Base-by-base conservation (phyloP, 2,888 invertebrate species). In the Cataglyphis rosenhaueri region DNA sequence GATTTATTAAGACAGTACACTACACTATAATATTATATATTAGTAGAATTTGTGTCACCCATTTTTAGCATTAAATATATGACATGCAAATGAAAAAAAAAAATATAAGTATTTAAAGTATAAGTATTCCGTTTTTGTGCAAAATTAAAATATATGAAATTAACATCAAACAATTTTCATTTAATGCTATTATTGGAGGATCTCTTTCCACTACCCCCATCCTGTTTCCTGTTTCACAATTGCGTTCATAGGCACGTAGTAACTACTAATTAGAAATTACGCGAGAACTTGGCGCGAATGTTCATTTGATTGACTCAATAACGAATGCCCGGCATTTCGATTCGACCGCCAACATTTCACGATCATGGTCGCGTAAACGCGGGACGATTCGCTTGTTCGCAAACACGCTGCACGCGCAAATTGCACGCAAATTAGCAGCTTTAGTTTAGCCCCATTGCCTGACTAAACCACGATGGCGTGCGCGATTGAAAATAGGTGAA, bases 311-410 rank as follows among this genome's bases (percentile, higher is more conserved):
- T 70, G 82, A 82, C 41, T 35, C 64, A 82, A 68, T 83, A 83
- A 82, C 64, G 55, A 82, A 83, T 62, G 44, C 70, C 41, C 48
- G 70, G 70, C 82, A 82, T 83, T 82, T 82, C 81, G 55, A 81
- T 62, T 81, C 55, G 61, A 52, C 82, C 82, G 38, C 59, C 55
- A 35, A 44, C 81, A 29, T 70, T 83, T 83, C 82, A 82, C 82
- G 83, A 81, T 81, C 83, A 83, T 52, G 82, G 83, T 70, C 83
- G 68, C 32, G 59, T 76, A 62, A 75, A 64, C 55, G 41, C 55
- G 76, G 41, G 21, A 32, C 48, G 48, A 66, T 21, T 48, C 48
- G 65, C 35, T 78, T n/a, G 25, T 55, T 78, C 68, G 73, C 71
- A 78, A 52, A 52, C 52, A 78, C 78, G 59, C 57, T 25, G 38